These are phyloP conservation scores for Jacana jacana DNA, from an alignment of 2,113 vertebrate species.

Conservation along the genomic window DNA sequence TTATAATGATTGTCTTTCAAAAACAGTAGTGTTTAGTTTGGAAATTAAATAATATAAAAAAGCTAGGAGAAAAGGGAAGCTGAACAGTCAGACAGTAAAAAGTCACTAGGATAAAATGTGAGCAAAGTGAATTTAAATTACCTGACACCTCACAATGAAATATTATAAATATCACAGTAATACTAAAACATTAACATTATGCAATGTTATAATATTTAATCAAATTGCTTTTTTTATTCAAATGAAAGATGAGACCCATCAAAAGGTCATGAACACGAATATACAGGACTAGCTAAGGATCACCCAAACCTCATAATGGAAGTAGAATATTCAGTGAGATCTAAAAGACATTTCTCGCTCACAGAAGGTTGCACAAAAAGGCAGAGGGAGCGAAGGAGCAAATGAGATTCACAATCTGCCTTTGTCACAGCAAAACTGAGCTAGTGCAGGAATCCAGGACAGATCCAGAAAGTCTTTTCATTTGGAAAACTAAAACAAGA, in stretches of 20 bases:
- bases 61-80: neutral
- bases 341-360: neutral
- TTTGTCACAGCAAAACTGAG: neutral
- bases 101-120: neutral
- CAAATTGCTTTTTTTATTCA: neutral
- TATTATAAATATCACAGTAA: neutral
- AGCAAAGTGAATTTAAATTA: neutral
- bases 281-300: neutral
- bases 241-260: neutral
- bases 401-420: neutral
- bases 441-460: neutral
- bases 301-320: neutral
- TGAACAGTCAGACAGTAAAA: neutral
- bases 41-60: neutral
- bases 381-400: neutral
- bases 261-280: neutral
- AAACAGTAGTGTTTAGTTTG: neutral
- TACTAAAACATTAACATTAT: neutral
- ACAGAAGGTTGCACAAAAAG: neutral
- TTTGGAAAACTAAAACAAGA: neutral
- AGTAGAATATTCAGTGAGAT: neutral
- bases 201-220: neutral
- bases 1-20: neutral
- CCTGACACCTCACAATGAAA: neutral
- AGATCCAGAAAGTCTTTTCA: neutral